Evolutionary conservation across 2,113 vertebrate species (phyloP), one percentile per base, ranked within the genome.

Genomic region (Oxyruncus cristatus): DNA sequence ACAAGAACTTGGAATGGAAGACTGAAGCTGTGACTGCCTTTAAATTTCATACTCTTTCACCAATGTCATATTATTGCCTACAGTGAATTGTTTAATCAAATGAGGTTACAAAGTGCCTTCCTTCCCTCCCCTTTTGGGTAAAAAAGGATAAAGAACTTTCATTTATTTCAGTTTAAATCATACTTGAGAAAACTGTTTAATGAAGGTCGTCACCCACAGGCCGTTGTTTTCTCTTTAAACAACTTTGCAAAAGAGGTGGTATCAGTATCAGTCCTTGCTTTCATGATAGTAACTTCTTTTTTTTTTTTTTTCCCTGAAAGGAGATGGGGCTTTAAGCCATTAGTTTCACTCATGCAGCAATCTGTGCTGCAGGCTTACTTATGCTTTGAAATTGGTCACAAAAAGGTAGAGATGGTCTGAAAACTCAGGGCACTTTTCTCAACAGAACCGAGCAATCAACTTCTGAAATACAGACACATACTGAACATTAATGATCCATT

Each of bases 1-100:
- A 94, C 99, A 99, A 94, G 98, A 99, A 93, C 97, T 99, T 96
- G 99, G 99, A 96, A 98, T 98, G 98, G 98, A 98, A 96, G 94
- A 97, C 49, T 95, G 98, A 97, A 89, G 59, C 59, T 76, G 30
- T 74, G 63, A 49, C 73, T 72, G 44, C 88, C 68, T 82, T 37
- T 23, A 50, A 72, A 61, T 74, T 55, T 15, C 26, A 0, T 89
- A 11, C 28, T 67, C 17, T 80, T 67, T 72, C 62, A 85, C 81
- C 42, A 59, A 6, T 19, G 13, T 89, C 47, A 13, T 85, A 24
- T 39, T 92, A 46, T 53, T 75, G 72, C 88, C 72, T 92, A 73
- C 74, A 56, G 18, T 86, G 81, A 84, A 91, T 93, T 66, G 83
- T 88, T 89, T 67, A 85, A 85, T 83, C 63, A 93, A 75, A 90